A percentile compares a stretch with the other conserved stretches of the same genome.
phyloP scores from a whole-genome alignment of 2,113 vertebrate genomes.

The Fulmarus glacialis region DNA sequence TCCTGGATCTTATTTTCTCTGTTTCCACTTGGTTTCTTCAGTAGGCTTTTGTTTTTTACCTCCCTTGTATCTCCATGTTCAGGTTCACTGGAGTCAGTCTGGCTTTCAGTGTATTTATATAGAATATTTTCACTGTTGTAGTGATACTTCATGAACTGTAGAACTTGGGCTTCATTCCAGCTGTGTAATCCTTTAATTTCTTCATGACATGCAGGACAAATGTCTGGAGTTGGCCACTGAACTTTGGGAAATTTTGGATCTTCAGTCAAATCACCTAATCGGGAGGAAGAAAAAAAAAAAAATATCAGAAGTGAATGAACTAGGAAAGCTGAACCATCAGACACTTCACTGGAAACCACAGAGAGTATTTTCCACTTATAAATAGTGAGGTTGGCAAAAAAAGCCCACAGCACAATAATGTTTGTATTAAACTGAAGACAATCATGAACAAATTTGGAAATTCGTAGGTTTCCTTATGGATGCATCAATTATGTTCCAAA shows the following conservation, averaged over 20 bases:
- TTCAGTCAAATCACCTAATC: conserved; percentile 86
- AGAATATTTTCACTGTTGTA: conserved; percentile 81
- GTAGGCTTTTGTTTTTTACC: background rate
- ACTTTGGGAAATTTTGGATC: conserved; percentile 91
- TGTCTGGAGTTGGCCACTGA: conserved; percentile 88
- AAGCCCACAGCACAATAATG: background rate
- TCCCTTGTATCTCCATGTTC: background rate
- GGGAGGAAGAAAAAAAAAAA: background rate
- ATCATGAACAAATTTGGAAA: background rate
- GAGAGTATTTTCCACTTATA: background rate
- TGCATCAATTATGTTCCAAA: accelerated
- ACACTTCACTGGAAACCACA: background rate
- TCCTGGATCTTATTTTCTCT: background rate
- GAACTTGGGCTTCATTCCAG: conserved; percentile 85
- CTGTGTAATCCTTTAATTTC: conserved; percentile 83
- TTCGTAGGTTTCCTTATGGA: background rate
- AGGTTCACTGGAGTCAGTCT: background rate
- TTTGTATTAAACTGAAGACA: background rate
- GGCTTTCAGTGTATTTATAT: conserved; percentile 63
- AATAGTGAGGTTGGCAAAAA: background rate
- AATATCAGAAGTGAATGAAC: background rate
- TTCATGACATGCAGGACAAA: conserved; percentile 89
- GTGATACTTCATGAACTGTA: conserved; percentile 84
- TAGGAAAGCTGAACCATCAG: background rate
- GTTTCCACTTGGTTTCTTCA: background rate